Evolutionary conservation across 2,888 invertebrate species (phyloP).

Genomic region (Tetranychus truncatus): DNA sequence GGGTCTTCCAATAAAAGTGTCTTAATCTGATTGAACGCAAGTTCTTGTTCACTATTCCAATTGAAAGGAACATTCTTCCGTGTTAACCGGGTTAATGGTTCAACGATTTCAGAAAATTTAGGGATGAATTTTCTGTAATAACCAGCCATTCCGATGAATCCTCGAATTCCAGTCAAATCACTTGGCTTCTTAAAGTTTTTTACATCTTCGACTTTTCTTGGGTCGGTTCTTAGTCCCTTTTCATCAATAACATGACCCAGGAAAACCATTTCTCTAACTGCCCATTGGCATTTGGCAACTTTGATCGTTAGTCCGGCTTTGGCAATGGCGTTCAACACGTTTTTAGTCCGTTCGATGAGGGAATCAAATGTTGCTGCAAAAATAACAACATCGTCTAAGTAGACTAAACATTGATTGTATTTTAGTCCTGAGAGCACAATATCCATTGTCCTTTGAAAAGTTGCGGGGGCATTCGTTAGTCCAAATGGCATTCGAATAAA

Average conservation of each 20-base stretch:
- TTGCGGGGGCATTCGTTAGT: conserved; percentile 11
- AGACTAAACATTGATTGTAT: conserved; percentile 4
- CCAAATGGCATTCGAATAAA: conserved; percentile 15
- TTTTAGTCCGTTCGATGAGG: background rate
- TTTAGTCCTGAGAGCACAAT: background rate
- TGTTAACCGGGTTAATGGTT: background rate
- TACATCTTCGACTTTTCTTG: conserved; percentile 12
- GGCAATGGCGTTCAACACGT: background rate
- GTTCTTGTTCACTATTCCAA: background rate
- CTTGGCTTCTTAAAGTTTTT: conserved; percentile 14
- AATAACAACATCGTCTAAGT: conserved; percentile 17
- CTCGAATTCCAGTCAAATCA: conserved; percentile 5
- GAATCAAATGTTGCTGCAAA: conserved; percentile 4
- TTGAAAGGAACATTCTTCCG: background rate
- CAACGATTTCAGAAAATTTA: background rate
- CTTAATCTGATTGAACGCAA: background rate
- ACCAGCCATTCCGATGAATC: conserved; percentile 2
- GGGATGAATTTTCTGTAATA: conserved; percentile 13
- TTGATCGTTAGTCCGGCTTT: conserved; percentile 4
- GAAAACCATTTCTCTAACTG: background rate
- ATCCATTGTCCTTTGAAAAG: conserved; percentile 13
- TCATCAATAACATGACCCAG: conserved; percentile 11
- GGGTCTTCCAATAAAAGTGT: background rate
- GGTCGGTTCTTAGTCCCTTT: conserved; percentile 12
- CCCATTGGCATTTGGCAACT: conserved; percentile 11